phyloP scores from a whole-genome alignment of 1,140 invertebrate genomes.

The Dinothrombium tinctorium region DNA sequence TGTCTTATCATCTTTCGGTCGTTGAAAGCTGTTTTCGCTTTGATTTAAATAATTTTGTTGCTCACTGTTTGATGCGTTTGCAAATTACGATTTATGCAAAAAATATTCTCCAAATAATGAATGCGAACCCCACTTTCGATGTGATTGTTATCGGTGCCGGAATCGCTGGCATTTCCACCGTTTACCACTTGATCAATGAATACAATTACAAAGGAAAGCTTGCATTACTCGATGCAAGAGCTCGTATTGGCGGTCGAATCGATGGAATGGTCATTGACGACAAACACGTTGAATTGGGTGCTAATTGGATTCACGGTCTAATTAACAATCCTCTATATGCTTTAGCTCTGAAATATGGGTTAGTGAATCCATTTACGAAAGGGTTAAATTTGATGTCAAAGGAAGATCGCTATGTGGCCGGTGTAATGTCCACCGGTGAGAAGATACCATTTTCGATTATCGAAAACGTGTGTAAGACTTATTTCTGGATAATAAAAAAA shows the following conservation, averaged over 20 bases:
- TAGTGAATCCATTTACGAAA: slow-evolving; percentile 4
- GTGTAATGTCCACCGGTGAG: slow-evolving; percentile 1
- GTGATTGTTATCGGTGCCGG: slow-evolving; percentile 54
- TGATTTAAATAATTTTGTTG: background rate
- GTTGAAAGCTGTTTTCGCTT: background rate
- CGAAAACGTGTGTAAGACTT: slow-evolving; percentile 1
- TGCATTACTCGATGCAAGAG: slow-evolving; percentile 39
- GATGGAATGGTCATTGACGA: slow-evolving; percentile 18
- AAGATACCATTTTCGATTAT: background rate
- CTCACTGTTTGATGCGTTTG: too few relatives aligned
- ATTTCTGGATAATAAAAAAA: slow-evolving; percentile 6
- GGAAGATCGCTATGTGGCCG: background rate
- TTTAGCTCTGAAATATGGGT: slow-evolving; percentile 8
- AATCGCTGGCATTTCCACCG: slow-evolving; percentile 59
- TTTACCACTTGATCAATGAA: slow-evolving; percentile 46
- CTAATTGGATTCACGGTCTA: slow-evolving; percentile 70
- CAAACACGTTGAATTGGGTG: slow-evolving; percentile 46
- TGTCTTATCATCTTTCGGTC: background rate
- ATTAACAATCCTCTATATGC: slow-evolving; percentile 40
- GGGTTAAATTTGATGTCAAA: background rate
- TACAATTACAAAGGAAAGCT: slow-evolving; percentile 25
- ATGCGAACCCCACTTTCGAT: background rate
- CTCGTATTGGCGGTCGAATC: slow-evolving; percentile 42
- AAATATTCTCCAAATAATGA: background rate
- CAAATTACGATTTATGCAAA: background rate